Base-by-base conservation (phyloP, 2,113 vertebrate genomes). In the Ranitomeya variabilis region DNA sequence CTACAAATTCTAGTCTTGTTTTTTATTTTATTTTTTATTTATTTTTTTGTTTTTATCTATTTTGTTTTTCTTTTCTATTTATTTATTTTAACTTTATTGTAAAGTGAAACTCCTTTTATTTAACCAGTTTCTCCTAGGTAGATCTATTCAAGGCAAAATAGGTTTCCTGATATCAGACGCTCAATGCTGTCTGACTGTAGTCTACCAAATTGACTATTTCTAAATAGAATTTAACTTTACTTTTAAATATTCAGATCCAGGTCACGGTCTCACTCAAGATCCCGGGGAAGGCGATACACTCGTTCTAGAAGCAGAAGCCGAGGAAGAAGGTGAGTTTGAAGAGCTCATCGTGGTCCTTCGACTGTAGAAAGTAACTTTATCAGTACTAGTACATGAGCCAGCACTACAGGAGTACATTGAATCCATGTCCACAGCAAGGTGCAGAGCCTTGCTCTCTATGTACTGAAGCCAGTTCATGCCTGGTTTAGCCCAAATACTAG, bases 1-100 rank as follows among this genome's bases (percentile, higher is more conserved):
- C 95, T 97, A 97, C 96, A 92, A 96, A 96, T 97, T 96, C 96
- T 92, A 95, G 96, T 96, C 94, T 96, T 74, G 31, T 96, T 96
- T 67, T 83, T 90, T 82, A 37, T 77, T 77, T 60, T 21, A 3
- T 13, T n/a, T 78, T 23, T 54, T 21, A 96, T 91, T 94, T 94
- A 94, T 94, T 90, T 86, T 60, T 26, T 74, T 15, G 89, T 81
- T 77, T 52, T 76, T 60, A 6, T 45, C 37, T 45, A 31, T 60
- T 52, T 74, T 15, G 89, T 81, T 77, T 52, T 76, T 60, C 0
- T 78, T 78, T 78, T 78, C 9, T 14, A 18, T 88, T 85, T 76
- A 74, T 96, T 91, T 94, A 94, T 95, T 94, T 92, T 94, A 91
- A 93, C 95, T 94, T 95, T 95, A 94, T 94, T 95, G 92, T 96